A percentile compares a stretch with the other conserved stretches of the same genome.
Conservation (phyloP, 2,888 invertebrate genomes). For the Polydrusus tereticollis region DNA sequence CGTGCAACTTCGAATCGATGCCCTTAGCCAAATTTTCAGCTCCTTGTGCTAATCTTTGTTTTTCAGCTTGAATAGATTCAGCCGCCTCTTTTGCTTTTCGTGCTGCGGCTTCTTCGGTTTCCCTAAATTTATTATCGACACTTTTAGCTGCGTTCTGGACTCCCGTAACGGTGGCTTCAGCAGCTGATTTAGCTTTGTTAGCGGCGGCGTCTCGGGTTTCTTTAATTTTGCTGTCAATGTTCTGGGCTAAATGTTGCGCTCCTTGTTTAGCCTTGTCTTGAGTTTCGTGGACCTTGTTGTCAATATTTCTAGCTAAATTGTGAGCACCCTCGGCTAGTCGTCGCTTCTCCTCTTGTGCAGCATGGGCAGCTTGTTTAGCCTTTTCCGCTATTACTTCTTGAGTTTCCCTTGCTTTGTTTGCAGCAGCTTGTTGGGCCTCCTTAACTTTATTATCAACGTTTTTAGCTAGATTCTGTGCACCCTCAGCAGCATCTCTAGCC, state of each 20-base stretch:
- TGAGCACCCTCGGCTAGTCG: slow-evolving; percentile 45
- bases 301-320: slow-evolving; percentile 65
- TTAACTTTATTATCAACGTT: slow-evolving; percentile 49
- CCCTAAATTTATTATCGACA: slow-evolving; percentile 74
- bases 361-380: slow-evolving; percentile 41
- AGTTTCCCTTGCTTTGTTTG: slow-evolving; percentile 49
- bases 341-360: slow-evolving; percentile 58
- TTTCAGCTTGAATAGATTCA: slow-evolving; percentile 47
- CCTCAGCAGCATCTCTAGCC: slow-evolving; percentile 40
- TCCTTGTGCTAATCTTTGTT: slow-evolving; percentile 41
- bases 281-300: slow-evolving; percentile 74
- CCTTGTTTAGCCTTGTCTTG: slow-evolving; percentile 56
- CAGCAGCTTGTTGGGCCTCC: slow-evolving; percentile 52
- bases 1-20: slow-evolving; percentile 72
- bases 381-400: slow-evolving; percentile 51
- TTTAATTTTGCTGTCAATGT: slow-evolving; percentile 26
- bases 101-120: slow-evolving; percentile 66
- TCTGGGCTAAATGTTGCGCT: slow-evolving; percentile 34
- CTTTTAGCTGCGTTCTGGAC: slow-evolving; percentile 36
- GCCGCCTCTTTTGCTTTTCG: slow-evolving; percentile 49
- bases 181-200: background rate
- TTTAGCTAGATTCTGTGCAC: slow-evolving; percentile 43
- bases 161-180: background rate
- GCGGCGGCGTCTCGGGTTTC: slow-evolving; percentile 17
- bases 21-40: slow-evolving; percentile 55